Percentiles rank a stretch among this genome's conserved stretches.
These are phyloP conservation scores for Papilio helenus DNA, from an alignment of 1,140 invertebrate species.

Conservation along the genomic window DNA sequence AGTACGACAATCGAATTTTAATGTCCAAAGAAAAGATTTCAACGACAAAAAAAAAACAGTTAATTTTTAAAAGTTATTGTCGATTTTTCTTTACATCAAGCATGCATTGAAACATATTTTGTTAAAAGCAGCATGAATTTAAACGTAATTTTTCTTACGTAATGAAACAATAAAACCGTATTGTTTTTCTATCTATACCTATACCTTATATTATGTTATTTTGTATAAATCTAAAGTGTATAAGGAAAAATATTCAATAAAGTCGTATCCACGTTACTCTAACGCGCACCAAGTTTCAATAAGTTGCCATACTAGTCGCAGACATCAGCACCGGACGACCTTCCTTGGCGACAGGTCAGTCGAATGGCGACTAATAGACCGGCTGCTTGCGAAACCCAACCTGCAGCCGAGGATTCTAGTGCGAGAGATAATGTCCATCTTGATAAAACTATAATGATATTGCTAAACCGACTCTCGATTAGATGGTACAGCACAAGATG, in stretches of 20 bases:
- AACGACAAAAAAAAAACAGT: not conserved
- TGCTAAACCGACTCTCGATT: constrained; percentile 23
- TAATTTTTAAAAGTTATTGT: not conserved
- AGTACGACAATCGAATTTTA: not conserved
- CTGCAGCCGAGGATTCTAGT: constrained; percentile 41
- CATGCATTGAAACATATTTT: too few relatives aligned
- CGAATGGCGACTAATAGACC: constrained; percentile 62
- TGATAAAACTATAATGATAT: constrained; percentile 41
- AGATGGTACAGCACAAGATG: not conserved
- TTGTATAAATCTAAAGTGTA: not conserved
- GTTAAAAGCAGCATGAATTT: too few relatives aligned
- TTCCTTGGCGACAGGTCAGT: constrained; percentile 71
- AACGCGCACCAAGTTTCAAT: constrained; percentile 53
- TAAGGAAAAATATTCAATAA: constrained; percentile 9
- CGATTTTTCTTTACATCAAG: not conserved
- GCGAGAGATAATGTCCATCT: constrained; percentile 43
- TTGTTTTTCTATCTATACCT: not conserved
- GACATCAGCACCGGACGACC: constrained; percentile 67
- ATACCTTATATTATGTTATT: not conserved
- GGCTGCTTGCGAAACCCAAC: constrained; percentile 55
- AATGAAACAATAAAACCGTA: not conserved
- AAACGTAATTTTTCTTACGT: too few relatives aligned
- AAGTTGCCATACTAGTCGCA: constrained; percentile 67
- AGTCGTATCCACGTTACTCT: constrained; percentile 45
- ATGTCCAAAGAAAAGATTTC: not conserved